Evolutionary conservation across 2,888 invertebrate species (phyloP), one percentile per base, ranked within the genome.

Genomic region (Periphyllus acericola): DNA sequence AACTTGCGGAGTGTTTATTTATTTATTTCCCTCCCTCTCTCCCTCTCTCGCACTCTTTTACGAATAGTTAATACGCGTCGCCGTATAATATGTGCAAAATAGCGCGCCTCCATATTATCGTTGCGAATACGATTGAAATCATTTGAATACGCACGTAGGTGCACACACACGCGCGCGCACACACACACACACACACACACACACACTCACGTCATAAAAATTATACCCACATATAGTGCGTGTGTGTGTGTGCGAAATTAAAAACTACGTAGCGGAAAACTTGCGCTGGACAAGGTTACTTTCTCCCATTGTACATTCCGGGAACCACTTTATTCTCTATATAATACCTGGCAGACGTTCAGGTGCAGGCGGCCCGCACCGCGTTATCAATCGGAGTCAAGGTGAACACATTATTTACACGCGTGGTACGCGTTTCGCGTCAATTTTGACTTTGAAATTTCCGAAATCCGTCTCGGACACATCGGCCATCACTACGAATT

Each of bases 241-340:
- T 34, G 36, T 32, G 46, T n/a, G 40, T 6, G 32, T 8, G 40
- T n/a, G 84, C 74, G 21, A 83, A 83, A 36, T 80, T n/a, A 81
- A 80, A 81, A 34, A 66, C n/a, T 32, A 66, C 25, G 76, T 76
- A 32, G 84, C 84, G 84, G 84, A 84, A 84, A 76, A 84, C 40
- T 84, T 84, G 66, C 84, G 84, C 83, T 55, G 83, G 74, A 76
- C 84, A 84, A 84, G 84, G 76, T 84, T 84, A 84, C 84, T 84
- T 84, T 84, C 84, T 84, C 84, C 76, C 36, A 25, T 84, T 46
- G 76, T 84, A 76, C 76, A 76, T 84, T 76, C 84, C 84, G 83
- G 84, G 75, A 46, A 84, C 74, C 14, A 25, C 36, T 55, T 36
- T 68, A 68, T 68, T 68, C 60, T 60, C 14, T 14, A 46, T 36